Base-by-base conservation (phyloP, 2,113 vertebrate genomes). In the Engystomops pustulosus region DNA sequence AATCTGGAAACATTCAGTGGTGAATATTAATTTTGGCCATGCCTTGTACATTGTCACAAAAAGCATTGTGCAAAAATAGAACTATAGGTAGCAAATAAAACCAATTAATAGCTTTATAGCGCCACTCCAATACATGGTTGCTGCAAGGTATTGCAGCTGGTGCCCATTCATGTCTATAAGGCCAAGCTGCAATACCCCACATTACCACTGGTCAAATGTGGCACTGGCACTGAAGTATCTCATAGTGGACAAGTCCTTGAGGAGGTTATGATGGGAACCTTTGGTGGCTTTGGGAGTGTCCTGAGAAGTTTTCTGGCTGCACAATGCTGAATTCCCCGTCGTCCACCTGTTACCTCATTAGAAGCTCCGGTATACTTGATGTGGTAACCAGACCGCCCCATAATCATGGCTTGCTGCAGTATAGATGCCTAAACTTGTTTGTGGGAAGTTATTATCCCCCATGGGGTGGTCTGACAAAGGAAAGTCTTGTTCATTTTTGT, bases 271-370 rank as follows among this genome's bases (percentile, higher is more conserved):
- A 27, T 62, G 77, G 88, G 78, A 83, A 49, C 2, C 79, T 90
- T 87, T 0, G 53, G 85, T 88, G 89, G 51, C 70, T 0, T 83
- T 89, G 84, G 89, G 89, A 87, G 88, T 88, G 86, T 72, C 0
- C 85, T 88, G 90, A 90, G 88, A 85, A 88, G 89, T 87, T 89
- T 89, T 10, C 84, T 81, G 87, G 86, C 0, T 1, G 88, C 89
- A 89, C 91, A 91, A 83, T 87, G 88, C 88, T 41, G 87, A 87
- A 89, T 89, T 92, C 89, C 89, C 89, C 90, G 88, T 89, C 90
- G 89, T 92, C 89, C 92, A 93, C 92, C 92, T 93, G 92, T 91
- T 90, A 51, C 86, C 88, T 82, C 90, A 79, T 85, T 79, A 77
- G 36, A 88, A 88, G 89, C 91, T 91, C 89, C 89, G 4, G 89